Base-by-base conservation (phyloP, 92 coral and sea anemone species). In the Porites rus region DNA sequence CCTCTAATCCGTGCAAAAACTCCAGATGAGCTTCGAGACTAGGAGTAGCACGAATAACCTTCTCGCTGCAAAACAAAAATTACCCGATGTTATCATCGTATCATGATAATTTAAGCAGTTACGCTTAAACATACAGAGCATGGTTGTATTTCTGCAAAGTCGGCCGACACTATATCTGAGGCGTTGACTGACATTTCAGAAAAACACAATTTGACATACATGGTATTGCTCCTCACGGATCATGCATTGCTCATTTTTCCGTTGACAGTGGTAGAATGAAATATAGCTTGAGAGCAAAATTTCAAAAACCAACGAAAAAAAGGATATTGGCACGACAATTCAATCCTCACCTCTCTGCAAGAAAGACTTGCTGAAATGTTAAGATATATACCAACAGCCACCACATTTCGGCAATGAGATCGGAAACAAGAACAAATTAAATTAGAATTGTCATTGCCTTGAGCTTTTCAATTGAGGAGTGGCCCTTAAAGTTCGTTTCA, bases 21-120 rank as follows among this genome's bases (percentile, higher is more conserved):
- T 19, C 67, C 53, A 90, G 78, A 9, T 88, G 79, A 69, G 68
- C 46, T 31, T 86, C 84, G 7, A 84, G 65, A 18, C 12, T 54
- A 24, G 93, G 93, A 43, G 79, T 66, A 25, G 87, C 61, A 18
- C 91, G 91, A 21, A 90, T 69, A 43, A 90, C 79, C 70, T 90
- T 90, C 28, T 86, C 90, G 38, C 93, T 90, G 59, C 19, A 54
- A 68, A 76, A 81, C 1, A 2, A 74, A 88, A 31, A 56, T 54
- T n/a, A 16, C 19, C 24, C 16, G 56, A 14, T 56, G 11, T 16
- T 28, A 58, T 25, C 11, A 7, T 75, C 12, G 10, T 17, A 10
- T 28, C 16, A 7, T 14, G 74, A 19, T 20, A 2, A 9, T 25
- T 25, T 13, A 25, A 13, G 25, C 12, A 69, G 14, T 11, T 18